These are phyloP conservation scores for Catocala fraxini DNA, from an alignment of 2,888 invertebrate species.

Conservation along the genomic window DNA sequence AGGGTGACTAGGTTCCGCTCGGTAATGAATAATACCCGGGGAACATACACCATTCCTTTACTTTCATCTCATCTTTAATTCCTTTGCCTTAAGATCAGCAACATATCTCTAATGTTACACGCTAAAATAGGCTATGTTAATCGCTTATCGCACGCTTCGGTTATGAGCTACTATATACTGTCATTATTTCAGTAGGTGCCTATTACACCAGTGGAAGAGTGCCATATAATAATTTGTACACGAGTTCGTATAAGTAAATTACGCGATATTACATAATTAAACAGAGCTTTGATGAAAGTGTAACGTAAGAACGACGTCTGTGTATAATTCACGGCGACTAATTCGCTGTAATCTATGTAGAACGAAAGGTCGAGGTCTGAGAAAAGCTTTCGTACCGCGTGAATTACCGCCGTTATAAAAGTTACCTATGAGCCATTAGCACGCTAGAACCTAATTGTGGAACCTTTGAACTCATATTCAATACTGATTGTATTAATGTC, in stretches of 20 bases:
- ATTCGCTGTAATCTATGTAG: slow-evolving; percentile 35
- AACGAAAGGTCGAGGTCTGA: slow-evolving; percentile 38
- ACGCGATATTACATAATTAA: background rate
- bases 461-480: slow-evolving; percentile 23
- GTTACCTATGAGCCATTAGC: slow-evolving; percentile 26
- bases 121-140: no score
- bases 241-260: background rate
- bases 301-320: slow-evolving; percentile 1
- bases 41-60: no score
- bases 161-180: no score
- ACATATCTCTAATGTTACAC: no score
- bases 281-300: slow-evolving; percentile 5
- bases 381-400: slow-evolving; percentile 21
- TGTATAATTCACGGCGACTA: slow-evolving; percentile 15
- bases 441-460: slow-evolving; percentile 31
- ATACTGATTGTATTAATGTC: slow-evolving; percentile 18
- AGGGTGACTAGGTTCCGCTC: no score
- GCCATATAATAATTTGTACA: background rate
- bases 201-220: background rate
- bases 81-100: no score
- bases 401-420: slow-evolving; percentile 30
- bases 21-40: no score
- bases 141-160: no score
- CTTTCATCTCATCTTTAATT: no score
- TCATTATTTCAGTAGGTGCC: no score